These are phyloP conservation scores for Aphis craccivora DNA, from an alignment of 1,140 invertebrate species.

Conservation along the genomic window DNA sequence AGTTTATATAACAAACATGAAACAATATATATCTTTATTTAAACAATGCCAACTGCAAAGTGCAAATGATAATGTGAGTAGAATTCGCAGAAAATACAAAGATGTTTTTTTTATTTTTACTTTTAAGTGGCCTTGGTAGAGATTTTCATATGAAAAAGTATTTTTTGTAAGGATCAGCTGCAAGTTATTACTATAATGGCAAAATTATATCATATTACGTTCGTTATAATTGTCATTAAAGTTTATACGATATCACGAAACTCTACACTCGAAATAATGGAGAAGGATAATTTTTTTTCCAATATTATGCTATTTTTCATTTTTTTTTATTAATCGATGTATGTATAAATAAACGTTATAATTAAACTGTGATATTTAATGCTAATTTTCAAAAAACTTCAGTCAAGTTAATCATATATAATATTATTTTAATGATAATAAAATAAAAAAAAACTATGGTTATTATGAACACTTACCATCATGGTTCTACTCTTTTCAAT, in stretches of 20 bases:
- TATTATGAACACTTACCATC: neutral
- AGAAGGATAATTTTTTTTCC: neutral
- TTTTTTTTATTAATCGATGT: neutral
- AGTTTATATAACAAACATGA: neutral
- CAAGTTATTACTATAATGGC: neutral
- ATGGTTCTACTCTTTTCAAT: neutral
- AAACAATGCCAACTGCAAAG: neutral
- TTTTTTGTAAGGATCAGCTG: neutral
- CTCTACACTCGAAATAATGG: neutral
- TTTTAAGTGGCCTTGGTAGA: neutral
- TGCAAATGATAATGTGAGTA: neutral
- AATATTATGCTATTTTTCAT: neutral
- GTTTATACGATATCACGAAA: neutral
- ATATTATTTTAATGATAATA: neutral
- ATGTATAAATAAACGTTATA: neutral
- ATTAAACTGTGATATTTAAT: neutral
- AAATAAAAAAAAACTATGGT: neutral
- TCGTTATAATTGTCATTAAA: neutral
- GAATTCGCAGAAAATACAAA: neutral
- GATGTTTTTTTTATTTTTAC: neutral
- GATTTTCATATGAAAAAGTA: neutral
- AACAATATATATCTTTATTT: neutral
- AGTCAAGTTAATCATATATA: neutral
- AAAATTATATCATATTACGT: neutral
- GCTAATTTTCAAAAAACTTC: neutral